Conservation (phyloP, 92 coral and sea anemone genomes). For the Actinernus sp. region DNA sequence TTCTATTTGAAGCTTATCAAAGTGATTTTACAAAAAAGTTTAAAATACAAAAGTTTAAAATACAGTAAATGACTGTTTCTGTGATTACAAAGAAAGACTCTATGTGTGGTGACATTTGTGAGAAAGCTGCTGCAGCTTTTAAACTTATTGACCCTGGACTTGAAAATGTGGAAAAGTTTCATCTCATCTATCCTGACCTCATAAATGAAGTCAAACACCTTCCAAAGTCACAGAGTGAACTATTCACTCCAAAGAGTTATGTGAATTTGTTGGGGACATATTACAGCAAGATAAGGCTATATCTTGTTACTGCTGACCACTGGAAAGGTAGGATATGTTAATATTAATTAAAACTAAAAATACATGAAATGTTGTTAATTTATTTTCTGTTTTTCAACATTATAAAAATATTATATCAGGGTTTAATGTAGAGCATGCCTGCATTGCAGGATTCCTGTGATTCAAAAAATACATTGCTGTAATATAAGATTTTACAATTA, state of each 20-base stretch:
- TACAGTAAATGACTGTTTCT: conserved; percentile 14
- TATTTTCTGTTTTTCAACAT: too few species aligned
- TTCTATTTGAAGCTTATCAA: too few species aligned
- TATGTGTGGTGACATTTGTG: conserved; percentile 1
- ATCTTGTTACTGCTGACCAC: conserved; percentile 12
- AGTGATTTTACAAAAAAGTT: too few species aligned
- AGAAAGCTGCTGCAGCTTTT: conserved; percentile 21
- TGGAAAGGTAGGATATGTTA: conserved; percentile 17
- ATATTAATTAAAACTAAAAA: too few species aligned
- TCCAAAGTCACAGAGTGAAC: conserved; percentile 20
- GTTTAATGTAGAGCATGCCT: too few species aligned
- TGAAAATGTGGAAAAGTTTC: conserved; percentile 4
- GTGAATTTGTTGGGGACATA: conserved; percentile 20
- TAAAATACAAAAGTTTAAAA: too few species aligned
- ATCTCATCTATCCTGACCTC: conserved; percentile 27
- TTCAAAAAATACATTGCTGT: too few species aligned
- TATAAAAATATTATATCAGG: too few species aligned
- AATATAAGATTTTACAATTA: too few species aligned
- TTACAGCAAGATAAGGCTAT: conserved; percentile 33
- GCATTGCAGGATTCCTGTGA: too few species aligned
- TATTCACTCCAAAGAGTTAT: conserved; percentile 17
- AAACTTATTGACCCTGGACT: conserved; percentile 25
- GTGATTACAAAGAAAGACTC: conserved; percentile 8
- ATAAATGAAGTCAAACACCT: conserved; percentile 13
- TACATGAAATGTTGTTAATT: too few species aligned